Evolutionary conservation across 2,113 vertebrate genomes (phyloP).

Genomic region (Coregonus clupeaformis): DNA sequence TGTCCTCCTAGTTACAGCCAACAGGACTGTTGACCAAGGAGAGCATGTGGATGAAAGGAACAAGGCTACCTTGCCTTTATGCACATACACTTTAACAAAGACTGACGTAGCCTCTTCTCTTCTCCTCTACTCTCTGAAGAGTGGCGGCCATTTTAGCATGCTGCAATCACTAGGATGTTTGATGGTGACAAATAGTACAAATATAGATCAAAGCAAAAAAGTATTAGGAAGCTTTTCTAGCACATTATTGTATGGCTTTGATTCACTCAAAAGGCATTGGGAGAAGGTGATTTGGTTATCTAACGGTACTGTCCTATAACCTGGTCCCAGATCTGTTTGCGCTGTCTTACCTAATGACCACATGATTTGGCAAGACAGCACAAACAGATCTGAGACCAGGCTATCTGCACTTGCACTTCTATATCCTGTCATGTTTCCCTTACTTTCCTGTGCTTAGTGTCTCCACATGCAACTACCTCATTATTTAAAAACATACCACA

Average conservation of each 20-base stretch:
- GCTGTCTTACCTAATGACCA: too few species aligned
- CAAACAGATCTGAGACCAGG: too few species aligned
- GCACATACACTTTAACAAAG: background rate
- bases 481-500: conserved; percentile 12
- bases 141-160: background rate
- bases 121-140: background rate
- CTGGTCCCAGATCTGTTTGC: too few species aligned
- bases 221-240: background rate
- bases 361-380: too few species aligned
- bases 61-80: background rate
- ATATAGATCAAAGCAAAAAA: background rate
- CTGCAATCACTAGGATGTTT: too few species aligned
- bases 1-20: background rate
- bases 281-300: background rate
- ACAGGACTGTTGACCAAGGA: conserved; percentile 2
- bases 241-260: background rate
- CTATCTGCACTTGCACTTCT: background rate
- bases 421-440: background rate
- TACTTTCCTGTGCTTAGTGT: background rate
- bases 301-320: background rate
- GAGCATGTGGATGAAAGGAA: conserved; percentile 5
- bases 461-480: background rate
- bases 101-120: background rate
- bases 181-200: background rate
- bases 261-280: background rate